A percentile compares a stretch with the other conserved stretches of the same genome.
Conservation (phyloP, 2,113 vertebrate species). For the Cygnus buccinator region DNA sequence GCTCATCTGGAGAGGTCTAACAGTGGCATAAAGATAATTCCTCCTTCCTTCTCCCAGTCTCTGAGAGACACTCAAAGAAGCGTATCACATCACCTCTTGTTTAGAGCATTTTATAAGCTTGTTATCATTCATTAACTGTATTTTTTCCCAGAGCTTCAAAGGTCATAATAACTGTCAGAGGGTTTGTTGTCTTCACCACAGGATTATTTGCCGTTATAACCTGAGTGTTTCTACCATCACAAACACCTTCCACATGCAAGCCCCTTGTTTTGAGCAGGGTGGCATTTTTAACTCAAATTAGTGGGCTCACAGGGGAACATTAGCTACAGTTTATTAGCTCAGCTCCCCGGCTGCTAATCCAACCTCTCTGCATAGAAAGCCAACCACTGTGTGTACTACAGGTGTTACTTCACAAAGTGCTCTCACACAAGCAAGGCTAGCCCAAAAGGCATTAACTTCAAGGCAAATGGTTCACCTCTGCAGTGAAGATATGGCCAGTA, state of each 20-base stretch:
- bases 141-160: background rate
- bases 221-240: background rate
- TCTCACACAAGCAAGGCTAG: background rate
- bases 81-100: background rate
- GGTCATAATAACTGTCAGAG: background rate
- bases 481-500: background rate
- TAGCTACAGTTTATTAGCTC: constrained; percentile 17
- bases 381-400: background rate
- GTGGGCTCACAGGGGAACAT: background rate
- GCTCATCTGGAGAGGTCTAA: background rate
- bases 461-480: background rate
- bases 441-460: background rate
- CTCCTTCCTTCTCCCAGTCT: background rate
- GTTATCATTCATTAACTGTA: background rate
- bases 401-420: background rate
- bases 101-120: background rate
- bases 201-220: background rate
- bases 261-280: background rate
- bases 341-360: background rate
- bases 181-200: background rate
- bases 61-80: background rate
- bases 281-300: constrained; percentile 20
- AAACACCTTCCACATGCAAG: background rate
- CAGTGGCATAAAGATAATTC: background rate
- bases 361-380: background rate